phyloP scores from a whole-genome alignment of 1,140 invertebrate species.

The Sinonovacula constricta region DNA sequence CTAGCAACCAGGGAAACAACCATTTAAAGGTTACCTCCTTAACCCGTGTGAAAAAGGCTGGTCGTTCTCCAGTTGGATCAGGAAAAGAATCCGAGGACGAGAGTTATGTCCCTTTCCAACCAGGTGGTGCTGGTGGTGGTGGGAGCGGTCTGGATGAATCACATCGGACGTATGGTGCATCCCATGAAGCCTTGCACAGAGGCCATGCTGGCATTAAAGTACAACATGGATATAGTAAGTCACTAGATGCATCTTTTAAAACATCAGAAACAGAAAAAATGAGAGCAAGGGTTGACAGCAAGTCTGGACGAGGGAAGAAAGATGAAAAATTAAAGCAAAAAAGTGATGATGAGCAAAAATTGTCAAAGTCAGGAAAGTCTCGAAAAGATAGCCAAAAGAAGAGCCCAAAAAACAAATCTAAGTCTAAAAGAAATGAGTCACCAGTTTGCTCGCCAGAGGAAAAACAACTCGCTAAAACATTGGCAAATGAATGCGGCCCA shows the following conservation, averaged over 20 bases:
- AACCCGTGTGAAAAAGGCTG: conserved; percentile 21
- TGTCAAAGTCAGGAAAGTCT: too few species aligned
- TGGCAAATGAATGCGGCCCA: neutral
- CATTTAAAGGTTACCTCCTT: conserved; percentile 41
- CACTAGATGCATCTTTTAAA: conserved; percentile 14
- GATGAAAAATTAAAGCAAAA: conserved; percentile 4
- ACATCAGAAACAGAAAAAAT: neutral
- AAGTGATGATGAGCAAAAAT: conserved; percentile 12
- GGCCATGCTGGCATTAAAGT: conserved; percentile 16
- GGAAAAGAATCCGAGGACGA: conserved; percentile 64
- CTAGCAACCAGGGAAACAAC: conserved; percentile 36
- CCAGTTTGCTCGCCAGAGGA: neutral
- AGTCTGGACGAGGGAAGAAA: neutral
- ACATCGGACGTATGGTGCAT: neutral
- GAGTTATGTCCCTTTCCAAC: conserved; percentile 59
- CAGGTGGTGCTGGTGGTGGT: conserved; percentile 6
- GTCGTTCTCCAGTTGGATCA: conserved; percentile 53
- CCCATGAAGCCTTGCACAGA: neutral
- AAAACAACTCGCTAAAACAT: too few species aligned
- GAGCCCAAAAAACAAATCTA: conserved; percentile 10
- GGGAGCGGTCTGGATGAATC: neutral
- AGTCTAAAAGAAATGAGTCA: neutral
- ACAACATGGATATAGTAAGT: conserved; percentile 44
- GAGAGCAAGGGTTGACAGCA: neutral
- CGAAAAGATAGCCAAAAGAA: conserved; percentile 14